Conservation (phyloP, 1,140 invertebrate species). For the Laodelphax striatellus region DNA sequence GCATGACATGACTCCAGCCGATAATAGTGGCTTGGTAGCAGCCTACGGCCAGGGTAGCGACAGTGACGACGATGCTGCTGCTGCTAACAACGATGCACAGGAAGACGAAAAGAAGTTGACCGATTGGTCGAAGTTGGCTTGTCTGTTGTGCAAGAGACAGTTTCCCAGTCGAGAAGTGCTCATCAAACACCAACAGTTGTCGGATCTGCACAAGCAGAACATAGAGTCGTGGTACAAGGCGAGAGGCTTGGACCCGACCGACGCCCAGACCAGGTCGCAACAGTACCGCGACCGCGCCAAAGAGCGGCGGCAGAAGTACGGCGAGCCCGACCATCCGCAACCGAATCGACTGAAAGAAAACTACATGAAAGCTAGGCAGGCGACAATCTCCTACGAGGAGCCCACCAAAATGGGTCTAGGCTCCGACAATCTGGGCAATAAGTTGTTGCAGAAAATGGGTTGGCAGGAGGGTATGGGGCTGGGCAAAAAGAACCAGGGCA, state of each 20-base stretch:
- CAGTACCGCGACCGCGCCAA: slow-evolving; percentile 91
- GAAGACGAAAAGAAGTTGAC: slow-evolving; percentile 37
- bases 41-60: slow-evolving; percentile 62
- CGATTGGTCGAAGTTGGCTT: slow-evolving; percentile 85
- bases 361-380: slow-evolving; percentile 44
- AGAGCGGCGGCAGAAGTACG: slow-evolving; percentile 88
- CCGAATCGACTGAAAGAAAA: slow-evolving; percentile 56
- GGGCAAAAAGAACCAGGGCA: slow-evolving; percentile 83
- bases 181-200: slow-evolving; percentile 83
- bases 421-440: slow-evolving; percentile 81
- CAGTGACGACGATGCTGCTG: slow-evolving; percentile 49
- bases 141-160: slow-evolving; percentile 89
- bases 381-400: slow-evolving; percentile 43
- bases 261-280: slow-evolving; percentile 38
- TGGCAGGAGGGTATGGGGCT: slow-evolving; percentile 94
- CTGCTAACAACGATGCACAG: background rate
- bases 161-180: slow-evolving; percentile 84
- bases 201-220: slow-evolving; percentile 93
- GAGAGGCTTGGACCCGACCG: slow-evolving; percentile 40
- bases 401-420: slow-evolving; percentile 64
- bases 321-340: slow-evolving; percentile 68
- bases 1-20: background rate
- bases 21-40: slow-evolving; percentile 44
- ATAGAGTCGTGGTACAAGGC: slow-evolving; percentile 53
- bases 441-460: slow-evolving; percentile 95